Base-by-base conservation (phyloP, 2,113 vertebrate species). In the Sakesphorus luctuosus region DNA sequence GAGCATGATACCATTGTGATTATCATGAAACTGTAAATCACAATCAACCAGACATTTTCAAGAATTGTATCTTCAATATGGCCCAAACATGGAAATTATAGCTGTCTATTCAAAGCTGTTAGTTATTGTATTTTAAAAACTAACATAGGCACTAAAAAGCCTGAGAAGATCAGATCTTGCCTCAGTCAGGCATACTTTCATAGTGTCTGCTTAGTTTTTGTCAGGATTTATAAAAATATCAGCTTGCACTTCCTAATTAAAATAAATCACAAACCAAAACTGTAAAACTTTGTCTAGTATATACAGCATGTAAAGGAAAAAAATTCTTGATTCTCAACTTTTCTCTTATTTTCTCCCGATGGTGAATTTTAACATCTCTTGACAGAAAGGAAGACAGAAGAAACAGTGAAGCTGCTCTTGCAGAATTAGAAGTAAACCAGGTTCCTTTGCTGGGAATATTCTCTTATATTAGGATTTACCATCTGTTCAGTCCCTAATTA, bases 401-500 rank as follows among this genome's bases (percentile, higher is more conserved):
- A 78, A 75, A 59, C 29, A 74, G 7, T 4, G 2, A 90, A 23
- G 19, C n/a, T 72, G 44, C 28, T 87, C 21, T 65, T 59, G 46
- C 24, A 76, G 46, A 88, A 91, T 47, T 61, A 75, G 82, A 75
- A 93, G 52, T 72, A 92, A 77, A n/a, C 58, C 6, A 94, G 33
- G 63, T 84, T 94, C 62, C 20, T 80, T 81, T 72, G 81, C 24
- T 33, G n/a, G 20, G 16, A 71, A 72, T 81, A 53, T 58, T 80
- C 71, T 80, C 67, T 94, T 93, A 49, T 47, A 90, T 81, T 76
- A 90, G 55, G 38, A 75, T 84, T 91, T 84, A 82, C 77, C 85
- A 84, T 86, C 82, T 93, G 82, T 59, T 90, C 74, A 55, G 47
- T 74, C 38, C 59, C 67, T 78, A 89, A 88, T 83, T 84, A 71